Evolutionary conservation across 64 coral and sea anemone genomes (phyloP).

Genomic region (Porites lutea): DNA sequence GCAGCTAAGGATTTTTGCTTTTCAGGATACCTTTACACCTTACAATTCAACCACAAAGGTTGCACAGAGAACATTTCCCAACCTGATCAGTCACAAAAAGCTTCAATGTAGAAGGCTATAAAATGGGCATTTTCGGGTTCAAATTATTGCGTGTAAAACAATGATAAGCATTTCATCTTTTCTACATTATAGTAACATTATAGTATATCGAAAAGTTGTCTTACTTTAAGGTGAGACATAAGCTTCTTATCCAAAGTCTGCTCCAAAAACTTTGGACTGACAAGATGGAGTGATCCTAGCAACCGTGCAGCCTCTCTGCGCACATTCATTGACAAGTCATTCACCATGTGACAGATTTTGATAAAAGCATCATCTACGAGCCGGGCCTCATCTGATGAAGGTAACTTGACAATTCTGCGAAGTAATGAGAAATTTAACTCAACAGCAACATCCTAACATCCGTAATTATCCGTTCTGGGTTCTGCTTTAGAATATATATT

Average conservation of each 20-base stretch:
- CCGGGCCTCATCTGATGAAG: conserved; percentile 81
- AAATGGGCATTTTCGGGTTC: no score
- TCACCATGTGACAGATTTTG: conserved; percentile 98
- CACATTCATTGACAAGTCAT: conserved; percentile 96
- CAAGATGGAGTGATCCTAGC: conserved; percentile 89
- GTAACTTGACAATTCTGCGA: conserved; percentile 71
- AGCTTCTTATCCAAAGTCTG: conserved; percentile 99
- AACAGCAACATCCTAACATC: no score
- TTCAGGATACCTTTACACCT: no score
- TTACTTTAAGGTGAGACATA: conserved; percentile 96
- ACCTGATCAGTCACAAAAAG: no score
- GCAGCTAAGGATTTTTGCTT: no score
- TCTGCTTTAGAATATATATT: no score
- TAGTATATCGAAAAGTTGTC: no score
- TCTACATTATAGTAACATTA: background rate
- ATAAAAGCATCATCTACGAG: conserved; percentile 96
- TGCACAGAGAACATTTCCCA: no score
- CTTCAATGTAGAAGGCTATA: no score
- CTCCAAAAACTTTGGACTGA: conserved; percentile 88
- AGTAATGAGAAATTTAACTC: background rate
- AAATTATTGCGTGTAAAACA: no score
- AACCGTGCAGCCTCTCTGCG: conserved; percentile 81
- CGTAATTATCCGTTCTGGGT: background rate
- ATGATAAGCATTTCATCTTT: no score
- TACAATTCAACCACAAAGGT: no score